phyloP scores from a whole-genome alignment of 2,113 vertebrate genomes.

The Nesogale talazaci region DNA sequence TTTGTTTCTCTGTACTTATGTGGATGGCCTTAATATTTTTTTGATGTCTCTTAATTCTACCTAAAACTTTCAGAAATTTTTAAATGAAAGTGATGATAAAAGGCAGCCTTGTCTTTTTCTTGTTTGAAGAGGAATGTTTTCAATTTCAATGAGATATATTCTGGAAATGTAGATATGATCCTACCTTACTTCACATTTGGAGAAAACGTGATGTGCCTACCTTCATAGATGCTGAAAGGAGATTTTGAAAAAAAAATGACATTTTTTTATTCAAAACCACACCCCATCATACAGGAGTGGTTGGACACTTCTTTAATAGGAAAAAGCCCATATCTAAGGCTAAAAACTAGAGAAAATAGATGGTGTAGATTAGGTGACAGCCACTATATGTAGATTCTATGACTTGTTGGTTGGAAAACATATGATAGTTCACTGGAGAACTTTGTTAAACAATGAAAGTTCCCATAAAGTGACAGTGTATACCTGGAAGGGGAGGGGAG shows the following conservation, averaged over 20 bases:
- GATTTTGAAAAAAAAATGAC: background rate
- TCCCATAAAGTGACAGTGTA: background rate
- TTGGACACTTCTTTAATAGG: background rate
- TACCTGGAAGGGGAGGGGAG: background rate
- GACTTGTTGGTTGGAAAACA: background rate
- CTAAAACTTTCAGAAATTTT: no score
- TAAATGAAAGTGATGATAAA: no score
- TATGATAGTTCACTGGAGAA: background rate
- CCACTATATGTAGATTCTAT: background rate
- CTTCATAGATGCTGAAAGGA: background rate
- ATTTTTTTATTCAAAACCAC: background rate
- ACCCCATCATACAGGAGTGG: background rate
- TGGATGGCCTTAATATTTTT: no score
- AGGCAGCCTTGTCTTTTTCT: no score
- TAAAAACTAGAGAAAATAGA: slow-evolving; percentile 32
- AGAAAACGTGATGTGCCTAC: background rate
- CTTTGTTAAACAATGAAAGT: background rate
- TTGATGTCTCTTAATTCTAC: no score
- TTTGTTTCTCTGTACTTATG: no score
- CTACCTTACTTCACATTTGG: background rate
- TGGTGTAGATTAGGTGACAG: background rate
- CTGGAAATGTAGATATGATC: background rate
- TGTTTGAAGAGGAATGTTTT: no score
- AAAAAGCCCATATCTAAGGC: background rate
- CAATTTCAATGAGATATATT: background rate